Evolutionary conservation across 2,888 invertebrate species (phyloP).

Genomic region (Lagria hirta): DNA sequence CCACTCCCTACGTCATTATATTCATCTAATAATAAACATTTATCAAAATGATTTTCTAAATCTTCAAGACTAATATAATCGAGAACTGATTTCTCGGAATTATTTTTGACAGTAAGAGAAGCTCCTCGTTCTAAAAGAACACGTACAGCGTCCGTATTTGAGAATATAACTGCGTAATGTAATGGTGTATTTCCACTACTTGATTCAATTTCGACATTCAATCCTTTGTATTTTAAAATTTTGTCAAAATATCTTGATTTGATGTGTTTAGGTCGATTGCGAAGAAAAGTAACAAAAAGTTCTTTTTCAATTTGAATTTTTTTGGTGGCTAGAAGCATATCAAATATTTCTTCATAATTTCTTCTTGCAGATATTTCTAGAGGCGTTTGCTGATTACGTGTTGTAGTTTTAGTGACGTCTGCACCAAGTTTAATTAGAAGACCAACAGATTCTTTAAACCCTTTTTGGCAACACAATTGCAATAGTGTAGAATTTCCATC

Average conservation of each 20-base stretch:
- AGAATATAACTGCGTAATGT: conserved; percentile 19
- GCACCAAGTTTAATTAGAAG: conserved; percentile 13
- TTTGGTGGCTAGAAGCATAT: conserved; percentile 7
- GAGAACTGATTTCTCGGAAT: conserved; percentile 12
- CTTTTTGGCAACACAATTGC: conserved; percentile 14
- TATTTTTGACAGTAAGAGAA: conserved; percentile 9
- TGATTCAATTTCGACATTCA: conserved; percentile 13
- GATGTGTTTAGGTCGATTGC: conserved; percentile 9
- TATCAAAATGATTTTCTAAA: conserved; percentile 14
- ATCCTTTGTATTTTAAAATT: conserved; percentile 13
- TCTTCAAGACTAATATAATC: conserved; percentile 18
- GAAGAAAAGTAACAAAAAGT: conserved; percentile 11
- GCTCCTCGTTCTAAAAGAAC: conserved; percentile 15
- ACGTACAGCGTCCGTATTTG: conserved; percentile 11
- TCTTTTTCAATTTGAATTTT: conserved; percentile 8
- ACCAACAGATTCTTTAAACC: conserved; percentile 8
- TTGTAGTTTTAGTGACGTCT: conserved; percentile 11
- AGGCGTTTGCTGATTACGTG: conserved; percentile 12
- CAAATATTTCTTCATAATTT: conserved; percentile 17
- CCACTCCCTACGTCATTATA: conserved; percentile 9
- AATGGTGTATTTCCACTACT: conserved; percentile 21
- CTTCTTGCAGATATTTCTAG: conserved; percentile 21
- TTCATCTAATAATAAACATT: conserved; percentile 9
- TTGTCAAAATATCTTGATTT: conserved; percentile 18
- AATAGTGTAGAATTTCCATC: conserved; percentile 18